Conservation (phyloP, 2,888 invertebrate genomes). For the Himalopsyche kuldschensis region DNA sequence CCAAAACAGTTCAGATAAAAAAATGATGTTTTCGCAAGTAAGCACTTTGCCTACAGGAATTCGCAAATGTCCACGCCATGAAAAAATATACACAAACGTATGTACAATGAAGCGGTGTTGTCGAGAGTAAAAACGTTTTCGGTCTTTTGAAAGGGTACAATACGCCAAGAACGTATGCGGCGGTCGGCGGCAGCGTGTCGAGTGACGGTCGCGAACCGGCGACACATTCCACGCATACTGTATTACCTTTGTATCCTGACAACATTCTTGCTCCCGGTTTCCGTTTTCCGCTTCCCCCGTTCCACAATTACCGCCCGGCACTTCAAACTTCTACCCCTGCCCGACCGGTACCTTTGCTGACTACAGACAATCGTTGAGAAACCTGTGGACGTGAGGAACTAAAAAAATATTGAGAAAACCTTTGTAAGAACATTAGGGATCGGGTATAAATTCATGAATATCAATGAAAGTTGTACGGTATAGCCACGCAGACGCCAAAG, state of each 20-base stretch:
- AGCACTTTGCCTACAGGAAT: not conserved
- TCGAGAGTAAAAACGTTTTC: not conserved
- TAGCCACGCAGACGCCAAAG: not conserved
- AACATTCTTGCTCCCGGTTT: slow-evolving; percentile 12
- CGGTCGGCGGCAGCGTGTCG: not conserved
- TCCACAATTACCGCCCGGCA: not conserved
- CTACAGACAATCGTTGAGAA: not conserved
- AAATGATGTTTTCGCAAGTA: not conserved
- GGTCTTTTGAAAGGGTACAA: slow-evolving; percentile 1
- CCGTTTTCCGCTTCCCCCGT: not conserved
- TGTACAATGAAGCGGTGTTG: not conserved
- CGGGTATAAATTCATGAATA: not conserved
- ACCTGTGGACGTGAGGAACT: not conserved
- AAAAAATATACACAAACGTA: not conserved
- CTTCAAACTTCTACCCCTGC: not conserved
- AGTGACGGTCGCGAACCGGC: not conserved
- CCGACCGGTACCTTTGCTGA: not conserved
- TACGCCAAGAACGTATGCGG: not conserved
- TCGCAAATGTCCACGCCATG: not conserved
- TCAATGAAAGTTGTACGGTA: not conserved
- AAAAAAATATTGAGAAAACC: not conserved
- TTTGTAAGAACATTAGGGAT: not conserved
- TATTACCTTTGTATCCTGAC: slow-evolving; percentile 28
- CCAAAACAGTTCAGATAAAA: not conserved
- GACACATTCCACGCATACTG: slow-evolving; percentile 27